These are phyloP conservation scores for Campoletis sonorensis DNA, from an alignment of 1,140 invertebrate species.

Conservation along the genomic window DNA sequence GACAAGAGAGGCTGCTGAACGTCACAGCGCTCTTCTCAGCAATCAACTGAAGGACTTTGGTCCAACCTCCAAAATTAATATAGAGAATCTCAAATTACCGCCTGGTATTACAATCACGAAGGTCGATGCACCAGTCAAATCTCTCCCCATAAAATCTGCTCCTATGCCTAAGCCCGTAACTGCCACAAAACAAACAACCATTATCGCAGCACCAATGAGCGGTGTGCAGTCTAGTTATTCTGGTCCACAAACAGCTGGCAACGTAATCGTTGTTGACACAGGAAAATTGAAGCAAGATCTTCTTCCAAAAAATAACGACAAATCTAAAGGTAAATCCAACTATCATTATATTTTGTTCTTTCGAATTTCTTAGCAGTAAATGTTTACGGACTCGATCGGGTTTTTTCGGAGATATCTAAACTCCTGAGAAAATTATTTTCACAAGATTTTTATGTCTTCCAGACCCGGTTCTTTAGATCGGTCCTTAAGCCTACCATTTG, in stretches of 20 bases:
- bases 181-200: slow-evolving; percentile 71
- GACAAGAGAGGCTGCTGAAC: slow-evolving; percentile 53
- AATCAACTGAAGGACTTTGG: slow-evolving; percentile 68
- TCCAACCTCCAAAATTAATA: slow-evolving; percentile 67
- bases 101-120: slow-evolving; percentile 90
- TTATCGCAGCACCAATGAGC: slow-evolving; percentile 74
- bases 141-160: slow-evolving; percentile 72
- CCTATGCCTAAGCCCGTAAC: slow-evolving; percentile 65
- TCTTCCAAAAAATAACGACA: slow-evolving; percentile 59
- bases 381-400: too few species aligned
- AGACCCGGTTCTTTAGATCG: too few species aligned
- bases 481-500: too few species aligned
- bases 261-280: slow-evolving; percentile 82
- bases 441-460: too few species aligned
- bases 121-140: slow-evolving; percentile 80
- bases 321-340: slow-evolving; percentile 60
- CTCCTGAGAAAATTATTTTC: too few species aligned
- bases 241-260: slow-evolving; percentile 75
- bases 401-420: too few species aligned
- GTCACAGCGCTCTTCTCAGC: slow-evolving; percentile 58
- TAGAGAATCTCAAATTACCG: slow-evolving; percentile 85
- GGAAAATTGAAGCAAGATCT: slow-evolving; percentile 78
- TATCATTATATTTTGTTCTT: neutral
- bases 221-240: slow-evolving; percentile 69
- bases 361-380: too few species aligned